Base-by-base conservation (phyloP, 2,888 invertebrate genomes). In the Drosophila niveifrons region DNA sequence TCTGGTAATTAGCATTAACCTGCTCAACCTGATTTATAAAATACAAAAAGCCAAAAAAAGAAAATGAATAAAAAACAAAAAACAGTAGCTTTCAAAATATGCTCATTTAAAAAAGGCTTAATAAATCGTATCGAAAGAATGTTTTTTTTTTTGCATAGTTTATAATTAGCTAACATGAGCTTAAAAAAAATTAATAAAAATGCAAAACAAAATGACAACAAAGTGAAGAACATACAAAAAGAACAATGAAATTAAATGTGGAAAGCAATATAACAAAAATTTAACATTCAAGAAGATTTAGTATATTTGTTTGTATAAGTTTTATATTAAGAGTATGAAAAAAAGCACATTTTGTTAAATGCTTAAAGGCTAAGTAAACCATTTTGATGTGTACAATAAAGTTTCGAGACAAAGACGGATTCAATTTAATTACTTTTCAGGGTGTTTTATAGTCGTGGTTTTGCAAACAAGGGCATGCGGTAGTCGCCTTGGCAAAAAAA, bases 1-100 rank as follows among this genome's bases (percentile, higher is more conserved):
- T 36, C 6, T 36, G 36, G 36, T 36, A 36, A 36, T 36, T 36
- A 36, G 36, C 36, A 36, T 36, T 36, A 36, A 36, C 36, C 36
- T 36, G 36, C 36, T 36, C n/a, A 36, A 36, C 36, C 36, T 36
- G 36, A 11, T 36, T 23, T 23, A 6, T 23, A 23, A 23, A 23
- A 23, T 23, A 23, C 23, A 23, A 23, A 23, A 23, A 23, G 23
- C 23, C 23, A 23, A 23, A 23, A 23, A 6, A 4, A 18, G 1
- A 18, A 18, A 18, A 18, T 2, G 3, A 18, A 11, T 11, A 4
- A 4, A 36, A n/a, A 36, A n/a, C 11, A n/a, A 6, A 36, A 36
- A n/a, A 36, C 36, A 36, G 36, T 36, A 36, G 36, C 36, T 36
- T 36, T 23, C 23, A 11, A 36, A 11, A 36, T n/a, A 36, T 36